These are phyloP conservation scores for Platycheirus albimanus DNA, from an alignment of 2,888 invertebrate genomes.

Conservation along the genomic window DNA sequence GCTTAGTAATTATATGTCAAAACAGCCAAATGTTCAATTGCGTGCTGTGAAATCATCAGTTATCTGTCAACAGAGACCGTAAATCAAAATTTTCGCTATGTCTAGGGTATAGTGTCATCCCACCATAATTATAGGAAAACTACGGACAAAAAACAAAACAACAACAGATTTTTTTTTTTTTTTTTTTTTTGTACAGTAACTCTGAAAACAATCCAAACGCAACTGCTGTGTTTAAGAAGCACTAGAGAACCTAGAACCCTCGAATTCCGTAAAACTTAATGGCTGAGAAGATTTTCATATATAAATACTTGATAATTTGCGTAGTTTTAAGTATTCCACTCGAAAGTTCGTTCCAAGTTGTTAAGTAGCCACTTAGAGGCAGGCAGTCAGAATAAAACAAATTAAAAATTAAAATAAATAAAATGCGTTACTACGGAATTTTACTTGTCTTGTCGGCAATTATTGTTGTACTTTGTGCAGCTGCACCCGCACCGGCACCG, in stretches of 20 bases:
- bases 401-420: background rate
- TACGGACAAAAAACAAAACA: conserved; percentile 14
- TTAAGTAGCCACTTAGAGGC: conserved; percentile 35
- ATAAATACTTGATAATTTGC: conserved; percentile 58
- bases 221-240: conserved; percentile 25
- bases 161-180: too few relatives aligned
- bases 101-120: background rate
- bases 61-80: conserved; percentile 43
- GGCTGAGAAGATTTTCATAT: conserved; percentile 52
- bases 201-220: background rate
- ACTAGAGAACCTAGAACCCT: conserved; percentile 29
- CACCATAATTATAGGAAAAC: conserved; percentile 47
- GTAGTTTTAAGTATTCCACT: conserved; percentile 32
- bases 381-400: background rate
- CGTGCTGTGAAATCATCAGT: conserved; percentile 43
- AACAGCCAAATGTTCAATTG: conserved; percentile 36
- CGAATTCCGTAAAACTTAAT: conserved; percentile 32
- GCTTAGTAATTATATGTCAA: conserved; percentile 18
- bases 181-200: conserved; percentile 4
- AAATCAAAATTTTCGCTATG: too few relatives aligned
- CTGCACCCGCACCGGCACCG: too few relatives aligned
- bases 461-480: conserved; percentile 41
- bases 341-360: conserved; percentile 33
- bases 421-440: conserved; percentile 47
- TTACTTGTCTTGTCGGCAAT: conserved; percentile 38